phyloP scores from a whole-genome alignment of 2,113 vertebrate species.

The Microtus pennsylvanicus region DNA sequence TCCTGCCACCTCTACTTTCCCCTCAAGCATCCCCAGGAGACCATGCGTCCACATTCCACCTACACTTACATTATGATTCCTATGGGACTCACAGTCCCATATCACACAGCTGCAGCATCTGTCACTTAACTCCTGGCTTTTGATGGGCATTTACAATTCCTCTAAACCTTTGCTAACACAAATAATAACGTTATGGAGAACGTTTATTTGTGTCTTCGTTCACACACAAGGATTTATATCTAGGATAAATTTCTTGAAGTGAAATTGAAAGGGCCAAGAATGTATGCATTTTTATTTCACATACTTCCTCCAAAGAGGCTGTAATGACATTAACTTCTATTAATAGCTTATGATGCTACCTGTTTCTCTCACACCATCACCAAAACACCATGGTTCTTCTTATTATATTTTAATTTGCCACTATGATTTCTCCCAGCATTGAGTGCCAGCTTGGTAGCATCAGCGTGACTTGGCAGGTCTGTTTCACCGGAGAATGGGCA shows the following conservation, averaged over 20 bases:
- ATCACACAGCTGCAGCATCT: neutral
- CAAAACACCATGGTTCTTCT: constrained; percentile 23
- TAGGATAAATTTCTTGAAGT: constrained; percentile 3
- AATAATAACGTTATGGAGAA: constrained; percentile 7
- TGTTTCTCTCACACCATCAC: neutral
- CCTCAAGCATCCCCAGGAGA: neutral
- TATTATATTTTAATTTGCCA: constrained; percentile 45
- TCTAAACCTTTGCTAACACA: neutral
- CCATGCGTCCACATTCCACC: neutral
- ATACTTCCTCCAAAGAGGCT: constrained; percentile 12
- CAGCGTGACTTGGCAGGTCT: neutral
- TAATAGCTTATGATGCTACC: neutral
- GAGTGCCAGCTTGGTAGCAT: neutral
- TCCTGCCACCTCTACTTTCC: neutral
- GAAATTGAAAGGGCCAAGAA: constrained; percentile 50
- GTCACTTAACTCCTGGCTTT: neutral
- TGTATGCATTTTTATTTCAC: constrained; percentile 31
- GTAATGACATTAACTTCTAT: constrained; percentile 18
- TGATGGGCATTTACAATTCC: constrained; percentile 14
- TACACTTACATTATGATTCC: neutral
- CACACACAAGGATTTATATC: neutral
- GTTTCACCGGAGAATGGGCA: constrained; percentile 47
- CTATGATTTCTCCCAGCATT: constrained; percentile 1
- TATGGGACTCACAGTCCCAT: neutral
- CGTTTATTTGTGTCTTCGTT: neutral